Base-by-base conservation (phyloP, 2,113 vertebrate species). In the Ceratotherium simum region DNA sequence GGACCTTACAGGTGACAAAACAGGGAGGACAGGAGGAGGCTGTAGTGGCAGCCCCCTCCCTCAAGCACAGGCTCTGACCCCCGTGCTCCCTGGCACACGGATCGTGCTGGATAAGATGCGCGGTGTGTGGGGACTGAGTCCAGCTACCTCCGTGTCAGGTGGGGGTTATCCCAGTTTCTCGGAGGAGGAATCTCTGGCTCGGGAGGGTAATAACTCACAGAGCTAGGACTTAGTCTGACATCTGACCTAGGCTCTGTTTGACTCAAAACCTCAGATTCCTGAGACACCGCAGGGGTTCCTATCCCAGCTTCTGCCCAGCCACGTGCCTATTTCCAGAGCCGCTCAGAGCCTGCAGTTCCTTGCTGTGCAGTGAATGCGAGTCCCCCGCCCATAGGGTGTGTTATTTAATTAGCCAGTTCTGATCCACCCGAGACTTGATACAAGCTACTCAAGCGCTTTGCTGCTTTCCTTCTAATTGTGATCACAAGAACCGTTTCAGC, bases 351-450 rank as follows among this genome's bases (percentile, higher is more conserved):
- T 46, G 17, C 0, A 27, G n/a, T 4, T 27, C 62, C 76, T 80
- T 73, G 51, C 65, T 72, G 39, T 9, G 20, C n/a, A 23, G 25
- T 21, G 27, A 3, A 0, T 20, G 23, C 29, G 18, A 58, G 9
- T 13, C 8, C 13, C n/a, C 2, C 9, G 5, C 25, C n/a, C 29
- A 0, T 0, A 9, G 8, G n/a, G 13, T 5, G 2, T 27, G 21
- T 25, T 70, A 6, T 23, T 69, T 92, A 7, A 48, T 25, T 58
- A 67, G 12, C 60, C 6, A 3, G 29, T 17, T 31, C 12, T 17
- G n/a, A 18, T 54, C 2, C 51, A 16, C 3, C 4, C 0, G 31
- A 91, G 36, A 18, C 8, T 70, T 21, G 7, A 21, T 6, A 5
- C 2, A 51, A 91, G 21, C 29, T 18, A 17, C 31, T 10, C 48